Evolutionary conservation across 1,140 invertebrate genomes (phyloP), one percentile per base, ranked within the genome.

Genomic region (Tetranychus cinnabarinus): DNA sequence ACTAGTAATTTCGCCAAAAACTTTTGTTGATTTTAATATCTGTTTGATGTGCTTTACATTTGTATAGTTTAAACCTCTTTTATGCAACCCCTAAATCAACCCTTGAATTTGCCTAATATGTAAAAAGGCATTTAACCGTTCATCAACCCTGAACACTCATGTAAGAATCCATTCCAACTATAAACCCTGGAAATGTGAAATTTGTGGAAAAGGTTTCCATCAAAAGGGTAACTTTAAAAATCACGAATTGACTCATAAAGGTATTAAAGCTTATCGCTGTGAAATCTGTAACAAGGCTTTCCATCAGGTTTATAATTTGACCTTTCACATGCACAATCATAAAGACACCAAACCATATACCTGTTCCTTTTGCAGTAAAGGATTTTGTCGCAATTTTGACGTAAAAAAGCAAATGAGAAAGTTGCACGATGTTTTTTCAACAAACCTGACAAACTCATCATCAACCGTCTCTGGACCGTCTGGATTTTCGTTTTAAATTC

Each of bases 161-260:
- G 85, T 90, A 12, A 76, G 92, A 15, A 98, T 97, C 65, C 95
- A 99, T 72, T 83, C 84, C 6, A 90, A 90, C 4, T 93, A 90
- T 72, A 98, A 98, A 70, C 93, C 93, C 0, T 95, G 86, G 57
- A 82, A 88, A 0, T 97, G 91, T 72, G 89, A 95, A 69, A 86
- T 82, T 68, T 97, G 91, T 68, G 89, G 89, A 13, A 98, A 97
- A 73, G 92, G 88, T 0, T 97, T 95, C 73, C 88, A 91, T 65
- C 88, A 97, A 75, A 98, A 97, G 73, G 93, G 93, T 60, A 97
- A 97, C 73, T 98, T 97, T 74, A 97, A 97, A 74, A 98, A 98
- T 73, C 95, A 99, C 68, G 86, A 89, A 70, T 75, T 97, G 31
- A 98, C 93, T 0, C 95, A 98, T 73, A 92, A 85, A 68, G 86